Percentiles rank a stretch among this genome's conserved stretches.
Evolutionary conservation across 2,888 invertebrate genomes (phyloP).

Genomic region (Geophilus truncorum): DNA sequence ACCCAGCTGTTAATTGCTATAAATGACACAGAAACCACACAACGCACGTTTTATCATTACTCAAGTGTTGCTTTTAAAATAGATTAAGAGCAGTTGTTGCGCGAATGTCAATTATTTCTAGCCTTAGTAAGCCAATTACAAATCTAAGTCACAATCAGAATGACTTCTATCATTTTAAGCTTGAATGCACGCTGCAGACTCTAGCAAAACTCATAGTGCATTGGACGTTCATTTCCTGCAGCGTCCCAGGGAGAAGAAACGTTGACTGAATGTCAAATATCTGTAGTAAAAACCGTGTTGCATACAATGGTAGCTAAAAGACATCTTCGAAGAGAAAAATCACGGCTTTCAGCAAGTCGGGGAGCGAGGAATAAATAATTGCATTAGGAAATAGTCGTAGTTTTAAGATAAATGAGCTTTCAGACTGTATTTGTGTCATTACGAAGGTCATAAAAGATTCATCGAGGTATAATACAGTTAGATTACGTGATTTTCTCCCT

Average conservation of each 20-base stretch:
- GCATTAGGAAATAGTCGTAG: no score
- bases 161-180: background rate
- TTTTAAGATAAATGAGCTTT: no score
- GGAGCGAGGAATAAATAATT: no score
- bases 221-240: background rate
- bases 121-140: background rate
- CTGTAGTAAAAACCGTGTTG: background rate
- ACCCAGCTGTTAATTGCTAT: background rate
- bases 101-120: background rate
- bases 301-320: background rate
- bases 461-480: no score
- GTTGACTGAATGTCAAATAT: background rate
- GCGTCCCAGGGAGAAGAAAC: background rate
- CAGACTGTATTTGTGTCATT: no score
- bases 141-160: background rate
- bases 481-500: no score
- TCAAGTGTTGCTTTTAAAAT: background rate
- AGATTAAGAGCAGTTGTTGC: background rate
- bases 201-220: background rate
- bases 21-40: background rate
- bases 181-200: background rate
- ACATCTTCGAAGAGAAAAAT: background rate
- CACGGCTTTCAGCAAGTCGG: background rate
- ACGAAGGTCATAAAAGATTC: no score
- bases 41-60: background rate